A percentile compares a stretch with the other conserved stretches of the same genome.
These are phyloP conservation scores for Alces alces DNA, from an alignment of 2,113 vertebrate genomes.

Conservation along the genomic window DNA sequence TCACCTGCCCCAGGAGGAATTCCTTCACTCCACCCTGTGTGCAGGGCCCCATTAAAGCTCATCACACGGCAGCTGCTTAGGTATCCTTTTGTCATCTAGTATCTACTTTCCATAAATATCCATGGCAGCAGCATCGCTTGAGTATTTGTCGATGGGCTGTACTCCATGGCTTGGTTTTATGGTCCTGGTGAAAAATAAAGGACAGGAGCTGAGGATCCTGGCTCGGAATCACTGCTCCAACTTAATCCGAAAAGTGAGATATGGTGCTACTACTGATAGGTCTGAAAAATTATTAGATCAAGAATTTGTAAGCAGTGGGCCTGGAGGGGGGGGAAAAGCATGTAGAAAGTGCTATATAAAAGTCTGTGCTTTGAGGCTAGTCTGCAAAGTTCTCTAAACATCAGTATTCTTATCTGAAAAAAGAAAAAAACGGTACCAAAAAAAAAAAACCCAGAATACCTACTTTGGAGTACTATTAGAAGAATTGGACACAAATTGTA, in stretches of 20 bases:
- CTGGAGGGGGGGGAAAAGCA: fast-evolving
- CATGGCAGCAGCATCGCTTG: background rate
- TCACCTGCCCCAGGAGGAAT: background rate
- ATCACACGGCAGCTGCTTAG: background rate
- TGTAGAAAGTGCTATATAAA: background rate
- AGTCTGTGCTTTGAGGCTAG: background rate
- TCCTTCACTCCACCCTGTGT: background rate
- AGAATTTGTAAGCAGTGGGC: background rate
- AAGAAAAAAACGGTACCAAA: background rate
- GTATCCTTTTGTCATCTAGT: background rate
- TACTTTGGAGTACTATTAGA: background rate
- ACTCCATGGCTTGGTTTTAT: background rate
- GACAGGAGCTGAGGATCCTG: fast-evolving
- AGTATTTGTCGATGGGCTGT: background rate
- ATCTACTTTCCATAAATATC: conserved; percentile 33
- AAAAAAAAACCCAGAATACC: background rate
- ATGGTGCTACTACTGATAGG: fast-evolving
- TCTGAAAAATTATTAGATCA: background rate
- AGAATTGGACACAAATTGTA: background rate
- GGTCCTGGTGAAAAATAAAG: background rate
- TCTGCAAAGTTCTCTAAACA: background rate
- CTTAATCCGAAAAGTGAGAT: background rate
- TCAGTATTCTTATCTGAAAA: background rate
- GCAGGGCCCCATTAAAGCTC: background rate
- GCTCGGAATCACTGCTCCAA: background rate